Conservation (phyloP, 2,797 vertebrate species). For the Cyclura pinguis region DNA sequence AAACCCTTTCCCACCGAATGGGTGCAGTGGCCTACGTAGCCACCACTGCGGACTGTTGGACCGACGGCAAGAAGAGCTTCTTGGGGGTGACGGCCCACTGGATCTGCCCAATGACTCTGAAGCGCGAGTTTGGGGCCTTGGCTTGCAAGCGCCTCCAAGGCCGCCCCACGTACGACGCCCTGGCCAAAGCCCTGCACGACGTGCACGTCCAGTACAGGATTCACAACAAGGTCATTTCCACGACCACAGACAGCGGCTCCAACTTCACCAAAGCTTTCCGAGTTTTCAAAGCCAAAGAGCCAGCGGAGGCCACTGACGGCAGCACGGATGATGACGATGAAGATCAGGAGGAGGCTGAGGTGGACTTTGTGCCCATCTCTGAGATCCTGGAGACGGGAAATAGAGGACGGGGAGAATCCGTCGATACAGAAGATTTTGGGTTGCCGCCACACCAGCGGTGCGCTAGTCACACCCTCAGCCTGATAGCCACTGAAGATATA, state of each 20-base stretch:
- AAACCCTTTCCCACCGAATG: not conserved
- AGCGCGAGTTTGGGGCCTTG: not conserved
- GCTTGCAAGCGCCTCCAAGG: not conserved
- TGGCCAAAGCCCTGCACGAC: not conserved
- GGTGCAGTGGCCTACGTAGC: not conserved
- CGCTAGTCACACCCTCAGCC: not conserved
- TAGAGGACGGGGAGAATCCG: not conserved
- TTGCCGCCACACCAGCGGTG: constrained; percentile 1
- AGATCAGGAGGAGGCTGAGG: not conserved
- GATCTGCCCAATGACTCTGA: constrained; percentile 1
- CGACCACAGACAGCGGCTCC: not conserved
- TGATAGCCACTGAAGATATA: constrained; percentile 3
- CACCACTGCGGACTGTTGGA: not conserved
- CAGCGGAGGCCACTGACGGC: not conserved
- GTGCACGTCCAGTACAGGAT: not conserved
- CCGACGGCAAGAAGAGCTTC: not conserved
- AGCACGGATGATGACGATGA: not conserved
- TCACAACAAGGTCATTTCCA: not conserved
- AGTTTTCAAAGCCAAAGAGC: not conserved
- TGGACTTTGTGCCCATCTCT: not conserved
- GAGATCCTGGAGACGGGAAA: not conserved
- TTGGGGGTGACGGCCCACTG: not conserved
- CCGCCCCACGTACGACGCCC: not conserved
- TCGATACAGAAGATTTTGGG: not conserved
- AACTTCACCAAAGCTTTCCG: not conserved